These are phyloP conservation scores for Pseudolycoriella hygida DNA, from an alignment of 2,888 invertebrate genomes.

Conservation along the genomic window DNA sequence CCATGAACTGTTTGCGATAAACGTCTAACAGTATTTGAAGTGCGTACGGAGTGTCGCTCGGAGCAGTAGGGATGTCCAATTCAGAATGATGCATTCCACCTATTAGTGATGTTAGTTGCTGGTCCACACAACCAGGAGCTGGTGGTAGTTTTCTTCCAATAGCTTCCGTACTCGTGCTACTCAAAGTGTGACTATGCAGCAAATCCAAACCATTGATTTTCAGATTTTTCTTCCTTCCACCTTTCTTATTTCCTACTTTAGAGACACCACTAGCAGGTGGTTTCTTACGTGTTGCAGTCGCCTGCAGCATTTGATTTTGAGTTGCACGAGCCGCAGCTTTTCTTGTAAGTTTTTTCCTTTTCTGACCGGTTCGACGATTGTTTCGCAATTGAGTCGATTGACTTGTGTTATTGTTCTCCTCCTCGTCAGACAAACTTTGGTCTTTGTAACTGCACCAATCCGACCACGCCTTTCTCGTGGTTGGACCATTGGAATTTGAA, in stretches of 20 bases:
- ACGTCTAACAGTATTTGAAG: conserved; percentile 74
- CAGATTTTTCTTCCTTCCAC: conserved; percentile 43
- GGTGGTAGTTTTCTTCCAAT: conserved; percentile 60
- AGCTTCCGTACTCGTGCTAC: conserved; percentile 64
- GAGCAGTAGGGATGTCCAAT: conserved; percentile 62
- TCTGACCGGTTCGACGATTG: conserved; percentile 17
- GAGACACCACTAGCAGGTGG: conserved; percentile 24
- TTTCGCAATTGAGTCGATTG: conserved; percentile 14
- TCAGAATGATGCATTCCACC: conserved; percentile 59
- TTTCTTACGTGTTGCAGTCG: conserved; percentile 4
- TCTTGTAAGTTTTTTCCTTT: conserved; percentile 27
- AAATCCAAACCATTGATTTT: conserved; percentile 77
- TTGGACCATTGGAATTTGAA: conserved; percentile 31
- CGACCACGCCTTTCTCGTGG: conserved; percentile 58
- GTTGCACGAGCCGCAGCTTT: conserved; percentile 21
- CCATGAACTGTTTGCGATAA: conserved; percentile 60
- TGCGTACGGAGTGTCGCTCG: conserved; percentile 64
- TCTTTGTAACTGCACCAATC: conserved; percentile 46
- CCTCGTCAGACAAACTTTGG: conserved; percentile 42
- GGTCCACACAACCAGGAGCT: conserved; percentile 83
- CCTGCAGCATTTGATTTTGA: conserved; percentile 14
- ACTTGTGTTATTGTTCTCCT: conserved; percentile 30
- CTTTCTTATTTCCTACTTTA: conserved; percentile 25
- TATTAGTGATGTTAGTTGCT: conserved; percentile 66
- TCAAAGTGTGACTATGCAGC: conserved; percentile 72